phyloP scores from a whole-genome alignment of 92 coral and sea anemone genomes.

The Phenganax stokvisi region DNA sequence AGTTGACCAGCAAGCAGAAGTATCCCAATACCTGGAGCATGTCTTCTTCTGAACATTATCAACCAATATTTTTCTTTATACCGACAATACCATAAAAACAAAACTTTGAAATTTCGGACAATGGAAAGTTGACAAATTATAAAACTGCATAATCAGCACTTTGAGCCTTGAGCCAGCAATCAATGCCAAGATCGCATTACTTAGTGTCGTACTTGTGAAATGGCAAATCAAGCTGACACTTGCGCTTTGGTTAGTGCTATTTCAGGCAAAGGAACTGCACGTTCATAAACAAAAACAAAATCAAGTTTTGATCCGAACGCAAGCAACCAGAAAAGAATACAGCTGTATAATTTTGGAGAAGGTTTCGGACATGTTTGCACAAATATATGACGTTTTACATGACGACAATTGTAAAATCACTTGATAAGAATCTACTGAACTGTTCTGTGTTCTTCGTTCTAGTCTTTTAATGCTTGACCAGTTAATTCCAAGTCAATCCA shows the following conservation, averaged over 20 bases:
- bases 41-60: constrained; percentile 71
- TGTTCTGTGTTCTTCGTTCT: too few species aligned
- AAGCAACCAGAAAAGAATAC: neutral
- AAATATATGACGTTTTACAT: constrained; percentile 20
- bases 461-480: too few species aligned
- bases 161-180: neutral
- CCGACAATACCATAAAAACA: too few species aligned
- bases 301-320: neutral
- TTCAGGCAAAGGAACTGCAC: too few species aligned
- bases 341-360: neutral
- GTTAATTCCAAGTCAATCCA: too few species aligned
- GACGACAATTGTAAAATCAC: constrained; percentile 29
- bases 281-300: neutral
- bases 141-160: neutral
- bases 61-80: neutral
- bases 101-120: too few species aligned
- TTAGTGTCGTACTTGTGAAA: neutral
- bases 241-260: neutral
- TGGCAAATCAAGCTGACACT: neutral
- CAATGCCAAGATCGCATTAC: neutral
- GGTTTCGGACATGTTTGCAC: constrained; percentile 12
- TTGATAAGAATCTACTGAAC: constrained; percentile 11
- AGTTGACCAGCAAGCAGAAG: constrained; percentile 70
- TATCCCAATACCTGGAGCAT: constrained; percentile 69
- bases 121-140: too few species aligned